Evolutionary conservation across 1,140 invertebrate genomes (phyloP), one percentile per base, ranked within the genome.

Genomic region (Nylanderia fulva): DNA sequence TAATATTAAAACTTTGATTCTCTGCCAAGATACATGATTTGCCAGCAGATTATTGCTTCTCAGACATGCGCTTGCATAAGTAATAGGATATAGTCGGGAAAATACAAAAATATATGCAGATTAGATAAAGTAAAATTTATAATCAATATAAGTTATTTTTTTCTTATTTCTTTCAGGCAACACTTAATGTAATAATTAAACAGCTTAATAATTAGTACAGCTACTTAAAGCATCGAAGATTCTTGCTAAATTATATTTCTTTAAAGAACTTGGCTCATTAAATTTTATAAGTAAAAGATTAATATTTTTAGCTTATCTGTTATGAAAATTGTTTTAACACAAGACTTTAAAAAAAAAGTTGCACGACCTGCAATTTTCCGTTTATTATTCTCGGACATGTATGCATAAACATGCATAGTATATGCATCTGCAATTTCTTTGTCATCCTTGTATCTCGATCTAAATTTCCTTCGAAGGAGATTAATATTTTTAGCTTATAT

Each of bases 1-100:
- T 92, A 93, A 91, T 90, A 92, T 93, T 93, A 92, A 82, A 91
- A 89, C 83, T 85, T 91, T 93, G 93, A 90, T 92, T 69, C 68
- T 64, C 52, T 90, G 92, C 92, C 92, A 93, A 91, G 86, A 88
- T 92, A 92, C 86, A 92, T 33, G 29, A 33, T 92, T 87, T 91
- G 88, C 88, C 88, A 89, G 79, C 83, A 76, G 83, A 48, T 91
- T 83, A 68, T 69, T 33, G 76, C 48, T 54, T 56, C 29, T 58
- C 56, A 54, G 54, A 72, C 33, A 74, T 72, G 63, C 48, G 7
- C 9, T 1, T 74, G 36, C 52, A 45, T 61, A 8, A 33, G 1
- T 24, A n/a, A n/a, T n/a, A 39, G 13, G 18, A 33, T 18, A 1
- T 18, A 1, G 13, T n/a, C 4, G 9, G 11, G 13, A 60, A 58